These are phyloP conservation scores for Dicrurus megarhynchus DNA, from an alignment of 2,113 vertebrate genomes.

Conservation along the genomic window DNA sequence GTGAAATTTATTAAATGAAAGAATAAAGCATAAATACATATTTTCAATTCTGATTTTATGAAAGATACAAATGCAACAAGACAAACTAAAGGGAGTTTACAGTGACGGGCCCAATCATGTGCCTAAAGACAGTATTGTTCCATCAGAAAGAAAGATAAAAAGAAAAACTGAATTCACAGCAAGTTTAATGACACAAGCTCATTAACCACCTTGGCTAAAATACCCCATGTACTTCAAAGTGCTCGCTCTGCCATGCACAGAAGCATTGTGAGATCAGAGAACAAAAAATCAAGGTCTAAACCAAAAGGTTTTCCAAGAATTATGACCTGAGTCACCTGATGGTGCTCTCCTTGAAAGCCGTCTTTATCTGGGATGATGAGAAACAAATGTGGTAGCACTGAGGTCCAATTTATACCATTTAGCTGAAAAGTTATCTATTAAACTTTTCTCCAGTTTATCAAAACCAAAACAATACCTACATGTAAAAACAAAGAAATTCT, in stretches of 20 bases:
- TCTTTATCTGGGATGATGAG: too few species aligned
- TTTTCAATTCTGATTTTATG: neutral
- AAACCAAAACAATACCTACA: neutral
- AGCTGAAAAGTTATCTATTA: neutral
- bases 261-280: neutral
- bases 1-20: neutral
- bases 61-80: neutral
- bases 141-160: neutral
- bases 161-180: neutral
- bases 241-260: neutral
- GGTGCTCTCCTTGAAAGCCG: neutral
- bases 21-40: neutral
- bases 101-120: accelerated
- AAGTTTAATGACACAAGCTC: neutral
- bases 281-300: neutral
- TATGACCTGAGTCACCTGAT: neutral
- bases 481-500: neutral
- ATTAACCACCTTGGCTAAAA: neutral
- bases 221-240: neutral
- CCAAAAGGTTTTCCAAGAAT: neutral
- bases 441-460: neutral
- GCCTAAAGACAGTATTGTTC: neutral
- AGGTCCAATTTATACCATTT: neutral
- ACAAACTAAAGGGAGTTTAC: neutral
- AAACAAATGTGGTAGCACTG: neutral